A percentile compares a stretch with the other conserved stretches of the same genome.
Conservation (phyloP, 2,113 vertebrate genomes). For the Maccullochella peelii region DNA sequence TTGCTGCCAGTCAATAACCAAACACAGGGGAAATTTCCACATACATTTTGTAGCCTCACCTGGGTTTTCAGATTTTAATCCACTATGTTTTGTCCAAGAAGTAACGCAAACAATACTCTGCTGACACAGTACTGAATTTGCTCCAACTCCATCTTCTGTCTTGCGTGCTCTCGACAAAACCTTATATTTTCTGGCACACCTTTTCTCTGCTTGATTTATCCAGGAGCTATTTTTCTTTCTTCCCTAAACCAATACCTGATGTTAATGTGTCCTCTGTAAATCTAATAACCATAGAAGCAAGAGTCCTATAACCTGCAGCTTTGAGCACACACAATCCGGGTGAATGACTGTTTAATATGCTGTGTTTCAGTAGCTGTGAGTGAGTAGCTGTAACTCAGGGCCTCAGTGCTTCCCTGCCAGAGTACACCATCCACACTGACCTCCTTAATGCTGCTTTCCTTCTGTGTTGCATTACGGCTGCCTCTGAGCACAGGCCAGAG, state of each 20-base stretch:
- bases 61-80: constrained; percentile 34
- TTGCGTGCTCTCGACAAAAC: constrained; percentile 17
- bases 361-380: constrained; percentile 41
- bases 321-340: constrained; percentile 6
- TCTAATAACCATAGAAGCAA: constrained; percentile 38
- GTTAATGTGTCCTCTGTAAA: constrained; percentile 50
- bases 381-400: constrained; percentile 29
- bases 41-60: constrained; percentile 3
- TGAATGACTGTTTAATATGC: constrained; percentile 39
- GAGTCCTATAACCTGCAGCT: constrained; percentile 12
- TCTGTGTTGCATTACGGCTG: constrained; percentile 63
- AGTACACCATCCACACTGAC: constrained; percentile 40
- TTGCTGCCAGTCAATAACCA: constrained; percentile 4
- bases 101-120: constrained; percentile 19
- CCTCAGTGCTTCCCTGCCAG: constrained; percentile 33
- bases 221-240: constrained; percentile 21
- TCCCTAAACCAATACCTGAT: constrained; percentile 44
- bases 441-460: constrained; percentile 48
- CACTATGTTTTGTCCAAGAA: constrained; percentile 5
- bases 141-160: not conserved
- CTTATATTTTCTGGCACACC: constrained; percentile 31
- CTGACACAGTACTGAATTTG: not conserved
- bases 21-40: not conserved
- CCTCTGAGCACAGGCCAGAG: constrained; percentile 69
- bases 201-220: constrained; percentile 31